Base-by-base conservation (phyloP, 2,113 vertebrate genomes). In the Excalfactoria chinensis region DNA sequence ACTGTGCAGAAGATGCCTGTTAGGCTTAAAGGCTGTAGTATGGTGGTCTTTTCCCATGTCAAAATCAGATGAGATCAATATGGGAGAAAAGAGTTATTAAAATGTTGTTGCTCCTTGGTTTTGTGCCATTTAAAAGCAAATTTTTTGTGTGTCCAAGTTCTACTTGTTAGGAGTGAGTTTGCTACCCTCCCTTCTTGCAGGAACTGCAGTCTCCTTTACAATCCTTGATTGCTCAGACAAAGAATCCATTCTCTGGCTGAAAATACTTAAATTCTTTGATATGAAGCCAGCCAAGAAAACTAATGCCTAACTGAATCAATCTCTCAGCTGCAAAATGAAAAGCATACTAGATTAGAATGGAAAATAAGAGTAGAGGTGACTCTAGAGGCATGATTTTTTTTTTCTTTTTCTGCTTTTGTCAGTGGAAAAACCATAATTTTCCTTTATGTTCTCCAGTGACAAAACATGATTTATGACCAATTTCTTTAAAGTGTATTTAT, bases 291-390 rank as follows among this genome's bases (percentile, higher is more conserved):
- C 63, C 43, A 89, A 70, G 73, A 92, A 94, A 93, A 75, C 28
- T 43, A 92, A 84, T 73, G 75, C 48, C 53, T 89, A 90, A 86
- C 55, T 82, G 91, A 96, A 95, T 96, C 84, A 94, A 90, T 93
- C 1, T 0, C 77, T 95, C 86, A 94, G 67, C 77, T 89, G 84
- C 70, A 92, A 95, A 96, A 96, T 95, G 79, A 91, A 96, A 96
- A 91, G 70, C 81, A 28, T 78, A 76, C 79, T 72, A 70, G 76
- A 88, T 87, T 93, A 94, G 93, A 95, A 93, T 94, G 62, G 86
- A 95, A 97, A 97, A 88, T 93, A 96, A 82, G 74, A 92, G 59
- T 80, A 95, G 84, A 94, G 78, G 82, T 97, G 94, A 97, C 90
- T 95, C 92, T 80, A 86, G 30, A 94, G 43, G 7, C 89, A 76